Conservation (phyloP, 2,888 invertebrate species). For the Sipha maydis region DNA sequence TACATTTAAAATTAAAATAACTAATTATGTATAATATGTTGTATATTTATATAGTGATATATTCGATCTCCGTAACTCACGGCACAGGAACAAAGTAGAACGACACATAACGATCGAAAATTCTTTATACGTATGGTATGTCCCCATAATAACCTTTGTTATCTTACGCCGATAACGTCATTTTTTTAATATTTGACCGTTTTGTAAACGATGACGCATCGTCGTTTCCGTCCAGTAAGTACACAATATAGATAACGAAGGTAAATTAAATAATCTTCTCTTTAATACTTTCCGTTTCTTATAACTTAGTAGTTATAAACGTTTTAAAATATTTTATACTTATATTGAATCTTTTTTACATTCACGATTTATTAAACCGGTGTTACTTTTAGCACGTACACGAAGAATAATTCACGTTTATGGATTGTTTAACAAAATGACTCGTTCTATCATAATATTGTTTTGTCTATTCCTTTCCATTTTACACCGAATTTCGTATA, state of each 20-base stretch:
- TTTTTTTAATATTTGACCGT: slow-evolving; percentile 6
- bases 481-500: too few relatives aligned
- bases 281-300: too few relatives aligned
- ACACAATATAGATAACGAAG: not conserved
- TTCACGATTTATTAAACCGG: too few relatives aligned
- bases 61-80: not conserved
- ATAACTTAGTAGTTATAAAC: too few relatives aligned
- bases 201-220: slow-evolving; percentile 7
- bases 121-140: not conserved
- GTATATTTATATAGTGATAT: not conserved
- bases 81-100: not conserved
- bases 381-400: too few relatives aligned
- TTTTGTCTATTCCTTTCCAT: too few relatives aligned
- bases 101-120: not conserved
- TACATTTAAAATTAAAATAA: not conserved
- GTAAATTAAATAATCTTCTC: slow-evolving; percentile 3
- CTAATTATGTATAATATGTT: not conserved
- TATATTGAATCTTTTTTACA: too few relatives aligned
- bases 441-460: too few relatives aligned
- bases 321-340: too few relatives aligned
- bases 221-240: not conserved
- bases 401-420: too few relatives aligned
- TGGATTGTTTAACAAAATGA: too few relatives aligned
- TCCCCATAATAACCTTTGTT: not conserved
- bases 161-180: slow-evolving; percentile 11